These are phyloP conservation scores for Pyralis farinalis DNA, from an alignment of 2,888 invertebrate genomes.

Conservation along the genomic window DNA sequence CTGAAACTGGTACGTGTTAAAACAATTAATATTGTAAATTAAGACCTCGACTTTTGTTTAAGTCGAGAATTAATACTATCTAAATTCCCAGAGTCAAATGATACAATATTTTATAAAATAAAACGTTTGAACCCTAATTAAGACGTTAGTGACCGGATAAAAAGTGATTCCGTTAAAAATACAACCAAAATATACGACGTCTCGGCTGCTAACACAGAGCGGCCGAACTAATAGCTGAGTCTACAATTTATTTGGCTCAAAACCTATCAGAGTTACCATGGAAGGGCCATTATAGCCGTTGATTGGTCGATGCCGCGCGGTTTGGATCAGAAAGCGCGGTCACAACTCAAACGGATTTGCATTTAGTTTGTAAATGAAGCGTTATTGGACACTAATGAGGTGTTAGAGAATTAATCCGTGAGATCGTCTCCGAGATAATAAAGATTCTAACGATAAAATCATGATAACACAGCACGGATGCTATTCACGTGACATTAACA, in stretches of 20 bases:
- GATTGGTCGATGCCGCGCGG: slow-evolving; percentile 49
- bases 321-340: slow-evolving; percentile 57
- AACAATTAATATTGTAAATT: slow-evolving; percentile 15
- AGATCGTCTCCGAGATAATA: slow-evolving; percentile 59
- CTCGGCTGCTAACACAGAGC: slow-evolving; percentile 47
- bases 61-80: slow-evolving; percentile 32
- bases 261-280: slow-evolving; percentile 37
- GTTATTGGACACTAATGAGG: slow-evolving; percentile 66
- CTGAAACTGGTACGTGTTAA: slow-evolving; percentile 15
- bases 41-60: slow-evolving; percentile 22
- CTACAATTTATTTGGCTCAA: slow-evolving; percentile 56
- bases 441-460: slow-evolving; percentile 54
- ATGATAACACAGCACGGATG: slow-evolving; percentile 35
- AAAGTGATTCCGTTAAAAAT: slow-evolving; percentile 46
- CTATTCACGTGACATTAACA: slow-evolving; percentile 48
- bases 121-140: slow-evolving; percentile 64
- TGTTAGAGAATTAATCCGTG: slow-evolving; percentile 69
- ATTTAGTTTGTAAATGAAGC: slow-evolving; percentile 65
- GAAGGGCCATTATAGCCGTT: slow-evolving; percentile 56
- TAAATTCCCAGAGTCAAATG: slow-evolving; percentile 31
- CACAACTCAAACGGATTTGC: slow-evolving; percentile 64
- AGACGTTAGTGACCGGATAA: slow-evolving; percentile 53
- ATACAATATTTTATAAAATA: slow-evolving; percentile 49
- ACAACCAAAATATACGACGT: slow-evolving; percentile 55
- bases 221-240: slow-evolving; percentile 47